phyloP scores from a whole-genome alignment of 2,888 invertebrate genomes.

The Smittia sp. region DNA sequence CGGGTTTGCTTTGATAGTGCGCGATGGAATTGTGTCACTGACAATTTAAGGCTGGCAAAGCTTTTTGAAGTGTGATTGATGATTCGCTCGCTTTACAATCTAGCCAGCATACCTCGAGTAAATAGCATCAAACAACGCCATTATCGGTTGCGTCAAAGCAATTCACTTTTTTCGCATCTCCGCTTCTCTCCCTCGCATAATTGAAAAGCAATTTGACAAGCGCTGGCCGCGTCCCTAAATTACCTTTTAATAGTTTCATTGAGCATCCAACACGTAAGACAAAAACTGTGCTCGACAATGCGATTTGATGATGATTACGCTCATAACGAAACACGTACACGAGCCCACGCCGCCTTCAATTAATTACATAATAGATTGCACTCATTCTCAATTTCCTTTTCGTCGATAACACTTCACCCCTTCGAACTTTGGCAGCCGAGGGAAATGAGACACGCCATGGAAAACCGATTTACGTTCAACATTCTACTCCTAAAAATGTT shows the following conservation, averaged over 20 bases:
- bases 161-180: not conserved
- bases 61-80: no score
- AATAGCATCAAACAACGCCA: not conserved
- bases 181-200: not conserved
- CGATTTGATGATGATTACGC: slow-evolving; percentile 9
- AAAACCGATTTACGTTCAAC: slow-evolving; percentile 1
- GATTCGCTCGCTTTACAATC: no score
- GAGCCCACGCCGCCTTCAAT: not conserved
- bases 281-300: not conserved
- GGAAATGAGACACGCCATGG: not conserved
- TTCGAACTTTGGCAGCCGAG: not conserved
- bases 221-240: not conserved
- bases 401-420: not conserved
- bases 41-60: not conserved
- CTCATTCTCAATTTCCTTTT: not conserved
- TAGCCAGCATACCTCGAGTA: not conserved
- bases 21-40: not conserved
- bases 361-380: not conserved
- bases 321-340: not conserved
- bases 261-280: not conserved
- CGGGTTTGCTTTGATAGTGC: not conserved
- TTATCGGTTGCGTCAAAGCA: not conserved
- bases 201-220: slow-evolving; percentile 4
- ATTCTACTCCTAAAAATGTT: not conserved
- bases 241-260: slow-evolving; percentile 6